Conservation (phyloP, 2,113 vertebrate genomes). For the Cavia porcellus region DNA sequence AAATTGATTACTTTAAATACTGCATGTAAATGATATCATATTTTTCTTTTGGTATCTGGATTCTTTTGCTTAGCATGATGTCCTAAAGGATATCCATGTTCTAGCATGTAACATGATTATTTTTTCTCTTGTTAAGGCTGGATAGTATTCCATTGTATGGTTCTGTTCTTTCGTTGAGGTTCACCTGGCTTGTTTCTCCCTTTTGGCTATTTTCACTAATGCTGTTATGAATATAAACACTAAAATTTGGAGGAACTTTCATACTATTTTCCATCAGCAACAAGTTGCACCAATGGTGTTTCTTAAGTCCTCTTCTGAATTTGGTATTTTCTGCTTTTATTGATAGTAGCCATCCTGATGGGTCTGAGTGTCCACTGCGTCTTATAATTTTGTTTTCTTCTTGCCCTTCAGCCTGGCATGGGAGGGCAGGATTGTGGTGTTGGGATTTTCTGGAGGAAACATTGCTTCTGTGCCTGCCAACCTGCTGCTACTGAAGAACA, state of each 20-base stretch:
- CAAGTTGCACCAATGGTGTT: not conserved
- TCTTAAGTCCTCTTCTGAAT: not conserved
- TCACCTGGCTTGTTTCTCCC: not conserved
- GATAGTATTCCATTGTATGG: not conserved
- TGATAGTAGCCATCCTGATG: not conserved
- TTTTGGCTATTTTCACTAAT: not conserved
- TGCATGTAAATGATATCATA: not conserved
- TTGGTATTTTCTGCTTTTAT: not conserved
- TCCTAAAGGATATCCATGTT: not conserved
- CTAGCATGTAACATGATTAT: not conserved
- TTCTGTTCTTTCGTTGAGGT: not conserved
- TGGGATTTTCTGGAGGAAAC: conserved; percentile 78
- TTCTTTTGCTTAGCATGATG: not conserved
- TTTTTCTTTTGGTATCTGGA: conserved; percentile 2
- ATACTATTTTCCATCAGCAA: not conserved
- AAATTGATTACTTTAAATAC: not conserved
- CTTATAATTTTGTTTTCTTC: not conserved
- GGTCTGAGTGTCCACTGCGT: not conserved
- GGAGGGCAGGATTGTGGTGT: conserved; percentile 81
- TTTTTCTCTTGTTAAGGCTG: conserved; percentile 10
- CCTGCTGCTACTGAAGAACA: conserved; percentile 81
- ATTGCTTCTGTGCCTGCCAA: conserved; percentile 69
- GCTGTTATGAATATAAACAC: not conserved
- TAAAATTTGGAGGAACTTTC: not conserved
- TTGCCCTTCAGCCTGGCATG: conserved; percentile 68